Percentiles rank a stretch among this genome's conserved stretches.
Evolutionary conservation across 2,113 vertebrate species (phyloP).

Genomic region (Vulpes vulpes): DNA sequence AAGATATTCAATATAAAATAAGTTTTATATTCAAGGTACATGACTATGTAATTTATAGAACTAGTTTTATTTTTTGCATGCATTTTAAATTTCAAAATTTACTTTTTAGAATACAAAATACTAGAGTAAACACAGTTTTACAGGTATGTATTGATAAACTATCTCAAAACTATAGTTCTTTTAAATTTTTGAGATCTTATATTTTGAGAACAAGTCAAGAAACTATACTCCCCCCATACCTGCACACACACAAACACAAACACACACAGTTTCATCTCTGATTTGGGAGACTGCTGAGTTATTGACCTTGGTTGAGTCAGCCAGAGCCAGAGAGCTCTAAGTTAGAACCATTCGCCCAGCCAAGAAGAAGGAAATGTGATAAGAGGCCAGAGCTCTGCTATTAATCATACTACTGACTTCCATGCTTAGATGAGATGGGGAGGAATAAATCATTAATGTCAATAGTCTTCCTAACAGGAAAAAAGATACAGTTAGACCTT

Average conservation of each 20-base stretch:
- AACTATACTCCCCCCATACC: too few species aligned
- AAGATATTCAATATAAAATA: not conserved
- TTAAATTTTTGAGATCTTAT: not conserved
- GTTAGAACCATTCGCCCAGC: not conserved
- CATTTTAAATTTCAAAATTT: not conserved
- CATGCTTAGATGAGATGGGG: not conserved
- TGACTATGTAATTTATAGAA: not conserved
- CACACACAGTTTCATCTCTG: not conserved
- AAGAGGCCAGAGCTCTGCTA: not conserved
- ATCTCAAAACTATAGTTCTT: not conserved
- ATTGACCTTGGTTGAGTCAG: not conserved
- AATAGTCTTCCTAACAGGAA: not conserved
- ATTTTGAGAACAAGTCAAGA: not conserved
- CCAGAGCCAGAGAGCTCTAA: not conserved
- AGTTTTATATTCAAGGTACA: not conserved
- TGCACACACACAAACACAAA: too few species aligned
- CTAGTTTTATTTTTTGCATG: not conserved
- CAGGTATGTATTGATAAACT: not conserved
- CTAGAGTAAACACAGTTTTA: not conserved
- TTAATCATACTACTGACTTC: not conserved
- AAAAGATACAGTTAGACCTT: not conserved
- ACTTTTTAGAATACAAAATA: not conserved
- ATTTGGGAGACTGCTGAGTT: not conserved
- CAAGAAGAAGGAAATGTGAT: not conserved
- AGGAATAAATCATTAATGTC: slow-evolving; percentile 44